Percentiles rank a stretch among this genome's conserved stretches.
Conservation (phyloP, 2,888 invertebrate genomes). For the Brachypalpus laphriformis region DNA sequence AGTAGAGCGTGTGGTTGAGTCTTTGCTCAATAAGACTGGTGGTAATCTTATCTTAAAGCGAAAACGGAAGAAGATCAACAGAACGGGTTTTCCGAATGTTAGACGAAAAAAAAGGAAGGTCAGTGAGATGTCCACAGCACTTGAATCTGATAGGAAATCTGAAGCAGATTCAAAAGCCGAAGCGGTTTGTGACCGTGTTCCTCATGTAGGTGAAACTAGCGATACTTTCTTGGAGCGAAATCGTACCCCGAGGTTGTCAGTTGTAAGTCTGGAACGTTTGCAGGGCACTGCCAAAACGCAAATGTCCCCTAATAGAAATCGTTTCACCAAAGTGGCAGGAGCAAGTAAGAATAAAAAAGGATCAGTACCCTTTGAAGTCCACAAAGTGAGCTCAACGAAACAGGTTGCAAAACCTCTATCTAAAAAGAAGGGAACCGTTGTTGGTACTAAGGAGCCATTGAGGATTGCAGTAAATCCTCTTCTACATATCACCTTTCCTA, state of each 20-base stretch:
- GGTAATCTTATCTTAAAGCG: constrained; percentile 83
- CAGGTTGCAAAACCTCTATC: constrained; percentile 45
- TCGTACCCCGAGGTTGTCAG: constrained; percentile 84
- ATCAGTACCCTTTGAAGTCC: background rate
- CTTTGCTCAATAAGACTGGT: constrained; percentile 81
- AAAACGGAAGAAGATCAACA: constrained; percentile 90
- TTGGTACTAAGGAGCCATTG: constrained; percentile 1
- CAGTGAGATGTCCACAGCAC: constrained; percentile 59
- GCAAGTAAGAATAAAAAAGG: constrained; percentile 16
- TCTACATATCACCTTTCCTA: constrained; percentile 53
- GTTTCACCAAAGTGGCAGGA: constrained; percentile 10
- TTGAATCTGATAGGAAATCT: constrained; percentile 24
- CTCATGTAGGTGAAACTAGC: constrained; percentile 87
- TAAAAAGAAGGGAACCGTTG: constrained; percentile 24
- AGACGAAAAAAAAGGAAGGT: constrained; percentile 91
- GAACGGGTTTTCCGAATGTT: constrained; percentile 93
- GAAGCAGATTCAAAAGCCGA: constrained; percentile 57
- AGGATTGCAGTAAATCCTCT: constrained; percentile 33
- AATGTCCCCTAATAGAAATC: constrained; percentile 25
- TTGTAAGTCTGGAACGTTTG: constrained; percentile 85
- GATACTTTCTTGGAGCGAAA: constrained; percentile 86
- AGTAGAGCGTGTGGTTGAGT: constrained; percentile 80
- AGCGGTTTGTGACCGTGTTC: constrained; percentile 86
- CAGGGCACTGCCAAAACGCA: constrained; percentile 81
- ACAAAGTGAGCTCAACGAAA: background rate